Percentiles rank a stretch among this genome's conserved stretches.
These are phyloP conservation scores for Chamaea fasciata DNA, from an alignment of 2,113 vertebrate species.

Conservation along the genomic window DNA sequence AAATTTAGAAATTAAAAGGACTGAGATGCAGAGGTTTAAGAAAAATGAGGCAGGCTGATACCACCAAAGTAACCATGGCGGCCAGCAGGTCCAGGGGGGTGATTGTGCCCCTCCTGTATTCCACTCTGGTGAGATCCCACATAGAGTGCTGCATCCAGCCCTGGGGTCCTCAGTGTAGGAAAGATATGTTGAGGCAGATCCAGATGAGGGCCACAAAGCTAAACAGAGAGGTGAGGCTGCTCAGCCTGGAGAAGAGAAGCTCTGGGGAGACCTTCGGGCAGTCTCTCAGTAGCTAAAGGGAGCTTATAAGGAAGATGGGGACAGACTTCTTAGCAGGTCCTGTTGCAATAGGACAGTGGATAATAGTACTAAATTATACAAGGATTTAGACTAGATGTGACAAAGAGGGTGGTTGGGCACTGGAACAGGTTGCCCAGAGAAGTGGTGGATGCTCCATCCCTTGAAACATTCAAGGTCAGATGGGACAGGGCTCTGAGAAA, in stretches of 20 bases:
- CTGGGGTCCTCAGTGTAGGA: not conserved
- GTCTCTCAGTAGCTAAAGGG: not conserved
- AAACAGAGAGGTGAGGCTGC: not conserved
- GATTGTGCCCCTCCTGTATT: not conserved
- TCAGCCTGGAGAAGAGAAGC: not conserved
- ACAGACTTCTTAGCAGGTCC: not conserved
- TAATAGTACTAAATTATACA: not conserved
- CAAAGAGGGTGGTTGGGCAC: not conserved
- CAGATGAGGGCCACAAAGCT: not conserved
- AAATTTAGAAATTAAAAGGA: not conserved
- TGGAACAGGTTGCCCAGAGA: not conserved
- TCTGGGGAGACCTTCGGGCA: fast-evolving
- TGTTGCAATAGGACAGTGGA: not conserved
- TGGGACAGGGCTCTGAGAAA: not conserved
- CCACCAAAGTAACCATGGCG: not conserved
- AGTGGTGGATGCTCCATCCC: not conserved
- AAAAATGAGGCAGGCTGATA: not conserved
- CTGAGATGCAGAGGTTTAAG: not conserved
- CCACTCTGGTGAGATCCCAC: too few relatives aligned
- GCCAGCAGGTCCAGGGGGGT: not conserved
- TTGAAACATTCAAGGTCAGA: too few relatives aligned
- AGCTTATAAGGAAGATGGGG: not conserved
- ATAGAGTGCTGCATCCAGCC: not conserved
- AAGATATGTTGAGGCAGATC: not conserved
- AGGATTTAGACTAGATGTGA: not conserved